Conservation (phyloP, 2,888 invertebrate species). For the Bugulina stolonifera region DNA sequence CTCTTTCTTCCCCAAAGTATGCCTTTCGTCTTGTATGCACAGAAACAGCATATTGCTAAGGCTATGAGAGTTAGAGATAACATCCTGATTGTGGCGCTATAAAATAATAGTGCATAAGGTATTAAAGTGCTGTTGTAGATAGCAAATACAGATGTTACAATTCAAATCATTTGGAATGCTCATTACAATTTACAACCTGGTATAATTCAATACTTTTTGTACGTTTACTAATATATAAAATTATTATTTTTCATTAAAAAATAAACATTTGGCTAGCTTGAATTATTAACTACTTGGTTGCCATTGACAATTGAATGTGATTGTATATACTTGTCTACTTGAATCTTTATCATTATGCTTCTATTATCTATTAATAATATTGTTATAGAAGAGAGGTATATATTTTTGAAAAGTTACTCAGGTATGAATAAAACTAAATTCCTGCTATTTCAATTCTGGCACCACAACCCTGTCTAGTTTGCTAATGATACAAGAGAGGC, state of each 20-base stretch:
- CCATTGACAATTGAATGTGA: too few species aligned
- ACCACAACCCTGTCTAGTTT: too few species aligned
- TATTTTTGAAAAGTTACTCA: not conserved
- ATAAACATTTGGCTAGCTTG: too few species aligned
- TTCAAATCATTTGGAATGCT: too few species aligned
- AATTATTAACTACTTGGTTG: too few species aligned
- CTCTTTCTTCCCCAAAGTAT: constrained; percentile 21
- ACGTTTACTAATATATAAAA: not conserved
- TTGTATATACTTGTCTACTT: too few species aligned
- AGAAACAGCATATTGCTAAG: not conserved
- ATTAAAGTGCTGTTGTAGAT: not conserved
- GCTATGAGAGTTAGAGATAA: not conserved
- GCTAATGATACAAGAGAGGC: too few species aligned
- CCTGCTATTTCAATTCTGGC: too few species aligned
- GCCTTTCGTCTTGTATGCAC: constrained; percentile 3
- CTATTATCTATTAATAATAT: too few species aligned
- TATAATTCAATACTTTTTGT: not conserved
- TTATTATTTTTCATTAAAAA: too few species aligned
- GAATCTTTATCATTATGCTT: too few species aligned
- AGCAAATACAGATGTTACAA: not conserved
- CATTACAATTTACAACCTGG: not conserved
- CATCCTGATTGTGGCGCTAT: not conserved
- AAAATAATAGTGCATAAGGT: not conserved
- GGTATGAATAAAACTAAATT: not conserved
- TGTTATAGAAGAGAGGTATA: too few species aligned